These are phyloP conservation scores for Agriotes lineatus DNA, from an alignment of 2,888 invertebrate genomes.

Conservation along the genomic window DNA sequence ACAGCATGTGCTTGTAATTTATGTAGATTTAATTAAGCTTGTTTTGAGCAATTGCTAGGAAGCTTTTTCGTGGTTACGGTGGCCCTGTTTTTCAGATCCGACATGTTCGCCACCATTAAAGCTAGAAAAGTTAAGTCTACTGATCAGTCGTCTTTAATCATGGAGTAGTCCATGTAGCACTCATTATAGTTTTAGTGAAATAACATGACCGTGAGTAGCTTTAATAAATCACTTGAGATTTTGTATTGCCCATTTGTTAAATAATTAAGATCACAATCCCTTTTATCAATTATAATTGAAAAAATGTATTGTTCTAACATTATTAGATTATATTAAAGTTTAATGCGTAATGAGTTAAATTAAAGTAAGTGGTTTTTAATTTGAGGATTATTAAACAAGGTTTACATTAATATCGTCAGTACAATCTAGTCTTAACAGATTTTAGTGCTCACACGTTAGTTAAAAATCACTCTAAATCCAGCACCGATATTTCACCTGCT, in stretches of 20 bases:
- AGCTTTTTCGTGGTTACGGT: conserved; percentile 45
- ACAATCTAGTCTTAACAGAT: conserved; percentile 23
- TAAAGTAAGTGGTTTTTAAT: too few relatives aligned
- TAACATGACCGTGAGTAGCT: conserved; percentile 12
- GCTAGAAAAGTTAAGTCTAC: conserved; percentile 89
- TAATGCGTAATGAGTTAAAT: too few relatives aligned
- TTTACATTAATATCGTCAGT: neutral
- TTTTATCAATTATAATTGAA: too few relatives aligned
- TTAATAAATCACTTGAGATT: neutral
- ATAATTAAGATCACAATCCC: too few relatives aligned
- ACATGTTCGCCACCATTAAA: conserved; percentile 90
- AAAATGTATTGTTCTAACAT: too few relatives aligned
- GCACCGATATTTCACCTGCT: too few relatives aligned
- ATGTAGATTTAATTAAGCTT: neutral
- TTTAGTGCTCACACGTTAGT: conserved; percentile 12
- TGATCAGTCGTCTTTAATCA: conserved; percentile 83
- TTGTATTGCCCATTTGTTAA: too few relatives aligned
- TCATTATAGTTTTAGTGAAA: conserved; percentile 4
- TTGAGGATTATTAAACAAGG: neutral
- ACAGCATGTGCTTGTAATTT: conserved; percentile 12
- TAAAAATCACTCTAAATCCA: too few relatives aligned
- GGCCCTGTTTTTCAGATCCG: conserved; percentile 74
- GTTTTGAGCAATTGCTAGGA: neutral
- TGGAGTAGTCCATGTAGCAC: conserved; percentile 25
- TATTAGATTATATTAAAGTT: too few relatives aligned